Evolutionary conservation across 2,113 vertebrate species (phyloP).

Genomic region (Chamaea fasciata): DNA sequence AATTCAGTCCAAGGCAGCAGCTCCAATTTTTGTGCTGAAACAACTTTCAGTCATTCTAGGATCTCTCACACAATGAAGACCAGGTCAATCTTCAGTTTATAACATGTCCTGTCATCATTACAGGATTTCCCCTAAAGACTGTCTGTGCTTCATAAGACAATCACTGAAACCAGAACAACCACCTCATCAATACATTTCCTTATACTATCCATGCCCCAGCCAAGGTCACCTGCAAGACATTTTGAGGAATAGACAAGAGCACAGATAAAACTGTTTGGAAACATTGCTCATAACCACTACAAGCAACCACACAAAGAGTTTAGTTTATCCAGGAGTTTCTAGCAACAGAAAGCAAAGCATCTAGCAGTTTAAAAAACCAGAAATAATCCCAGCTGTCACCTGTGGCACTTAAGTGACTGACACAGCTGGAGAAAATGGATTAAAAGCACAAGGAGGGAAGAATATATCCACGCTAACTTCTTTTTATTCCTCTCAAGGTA

Average conservation of each 20-base stretch:
- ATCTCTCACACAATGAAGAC: neutral
- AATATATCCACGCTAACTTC: neutral
- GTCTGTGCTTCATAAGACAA: neutral
- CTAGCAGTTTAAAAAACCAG: neutral
- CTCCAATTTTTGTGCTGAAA: neutral
- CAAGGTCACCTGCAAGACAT: neutral
- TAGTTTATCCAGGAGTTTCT: neutral
- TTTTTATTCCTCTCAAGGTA: neutral
- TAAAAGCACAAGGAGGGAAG: neutral
- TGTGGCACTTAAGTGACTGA: neutral
- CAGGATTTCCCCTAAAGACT: neutral
- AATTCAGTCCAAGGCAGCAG: neutral
- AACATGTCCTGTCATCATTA: neutral
- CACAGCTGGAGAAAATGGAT: neutral
- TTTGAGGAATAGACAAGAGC: neutral
- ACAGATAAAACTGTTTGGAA: neutral
- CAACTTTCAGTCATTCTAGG: neutral
- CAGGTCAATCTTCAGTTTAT: neutral
- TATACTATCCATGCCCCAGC: neutral
- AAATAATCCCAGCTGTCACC: neutral
- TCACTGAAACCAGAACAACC: neutral
- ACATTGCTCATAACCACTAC: neutral
- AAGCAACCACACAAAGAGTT: neutral
- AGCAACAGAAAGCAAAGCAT: neutral
- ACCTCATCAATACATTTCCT: neutral